Percentiles rank a stretch among this genome's conserved stretches.
phyloP scores from a whole-genome alignment of 2,797 vertebrate species.

The Holocentrus rufus region DNA sequence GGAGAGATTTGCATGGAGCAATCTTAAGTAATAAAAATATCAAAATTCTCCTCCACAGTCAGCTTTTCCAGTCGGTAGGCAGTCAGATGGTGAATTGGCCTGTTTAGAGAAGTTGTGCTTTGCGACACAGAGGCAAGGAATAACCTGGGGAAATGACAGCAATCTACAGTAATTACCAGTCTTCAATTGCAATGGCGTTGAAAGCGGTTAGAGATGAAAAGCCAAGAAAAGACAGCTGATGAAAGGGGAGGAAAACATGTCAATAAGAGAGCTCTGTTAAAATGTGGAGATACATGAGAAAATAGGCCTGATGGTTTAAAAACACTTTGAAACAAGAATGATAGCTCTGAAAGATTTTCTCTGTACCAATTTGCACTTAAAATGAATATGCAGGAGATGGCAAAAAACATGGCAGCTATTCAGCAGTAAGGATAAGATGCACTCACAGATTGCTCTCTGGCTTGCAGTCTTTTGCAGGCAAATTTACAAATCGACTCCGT shows the following conservation, averaged over 20 bases:
- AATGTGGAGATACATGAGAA: slow-evolving; percentile 26
- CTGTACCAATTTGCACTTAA: slow-evolving; percentile 13
- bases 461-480: background rate
- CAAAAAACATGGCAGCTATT: slow-evolving; percentile 29
- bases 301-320: slow-evolving; percentile 27
- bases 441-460: slow-evolving; percentile 58
- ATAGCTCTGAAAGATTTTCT: slow-evolving; percentile 14
- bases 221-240: slow-evolving; percentile 32
- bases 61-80: slow-evolving; percentile 19
- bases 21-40: background rate
- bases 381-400: slow-evolving; percentile 25
- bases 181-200: slow-evolving; percentile 35
- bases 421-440: slow-evolving; percentile 40
- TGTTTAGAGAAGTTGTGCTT: slow-evolving; percentile 37
- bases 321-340: slow-evolving; percentile 18
- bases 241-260: slow-evolving; percentile 6
- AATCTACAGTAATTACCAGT: slow-evolving; percentile 56
- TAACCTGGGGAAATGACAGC: slow-evolving; percentile 59
- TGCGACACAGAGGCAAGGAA: slow-evolving; percentile 20
- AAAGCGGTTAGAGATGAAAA: slow-evolving; percentile 54
- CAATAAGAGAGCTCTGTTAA: slow-evolving; percentile 39
- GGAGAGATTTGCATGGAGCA: background rate
- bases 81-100: slow-evolving; percentile 31
- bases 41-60: background rate
- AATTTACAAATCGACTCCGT: background rate